Evolutionary conservation across 1,140 invertebrate species (phyloP), one percentile per base, ranked within the genome.

Genomic region (Eubasilissa regina): DNA sequence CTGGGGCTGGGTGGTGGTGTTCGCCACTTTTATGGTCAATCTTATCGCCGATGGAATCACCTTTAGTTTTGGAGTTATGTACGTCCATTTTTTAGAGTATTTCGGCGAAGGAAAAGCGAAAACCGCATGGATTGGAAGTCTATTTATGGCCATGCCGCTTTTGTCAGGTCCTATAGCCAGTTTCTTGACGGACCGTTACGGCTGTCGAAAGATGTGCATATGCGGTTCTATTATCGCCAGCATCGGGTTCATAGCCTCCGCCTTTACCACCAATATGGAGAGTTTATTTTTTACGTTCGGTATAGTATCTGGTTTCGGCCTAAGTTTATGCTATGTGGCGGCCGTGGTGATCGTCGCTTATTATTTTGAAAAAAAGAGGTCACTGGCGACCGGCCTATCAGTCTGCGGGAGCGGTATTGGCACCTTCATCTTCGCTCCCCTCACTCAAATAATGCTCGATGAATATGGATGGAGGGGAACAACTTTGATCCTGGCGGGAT

Each of bases 261-360:
- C 95, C 1, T 94, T 93, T 82, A 92, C 92, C 6, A 92, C 93
- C 83, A 95, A 94, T 19, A 93, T 97, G 89, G 93, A 93, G 84
- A 90, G 95, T 72, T 88, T 97, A 45, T 95, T 95, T 84, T 87
- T 97, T 58, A 97, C 95, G 0, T 97, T 97, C 84, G 95, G 96
- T 3, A 91, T 97, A 3, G 89, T 97, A 79, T 93, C 96, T 1
- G 96, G 96, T 0, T 94, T 97, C 81, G 96, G 96, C 9, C 89
- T 98, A 78, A 95, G 96, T 62, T 87, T 97, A 21, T 96, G 96
- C 84, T 97, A 95, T 85, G 96, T 98, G 0, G 94, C 96, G 0
- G 95, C 95, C 0, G 95, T 97, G 0, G 97, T 99, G 0, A 97
- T 97, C 81, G 97, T 99, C 3, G 97, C 97, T 0, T 98, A 97